Conservation (phyloP, 1,140 invertebrate genomes). For the Drosophila seguyi region DNA sequence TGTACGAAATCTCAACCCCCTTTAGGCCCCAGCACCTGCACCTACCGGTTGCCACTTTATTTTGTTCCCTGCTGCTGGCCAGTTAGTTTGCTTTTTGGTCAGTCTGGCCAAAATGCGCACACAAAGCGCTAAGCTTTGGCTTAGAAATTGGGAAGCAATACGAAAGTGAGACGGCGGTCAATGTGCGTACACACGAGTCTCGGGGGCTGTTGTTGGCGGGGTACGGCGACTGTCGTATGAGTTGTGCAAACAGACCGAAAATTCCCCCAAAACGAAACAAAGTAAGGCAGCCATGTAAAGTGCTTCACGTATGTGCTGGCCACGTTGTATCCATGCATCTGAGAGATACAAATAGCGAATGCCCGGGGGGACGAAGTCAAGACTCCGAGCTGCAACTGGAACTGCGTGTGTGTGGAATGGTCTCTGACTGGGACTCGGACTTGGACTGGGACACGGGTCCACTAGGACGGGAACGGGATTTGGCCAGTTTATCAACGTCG, state of each 20-base stretch:
- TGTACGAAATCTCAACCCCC: slow-evolving; percentile 39
- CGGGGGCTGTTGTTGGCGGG: slow-evolving; percentile 13
- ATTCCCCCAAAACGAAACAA: slow-evolving; percentile 37
- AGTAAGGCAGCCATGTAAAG: slow-evolving; percentile 47
- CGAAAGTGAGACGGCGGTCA: slow-evolving; percentile 50
- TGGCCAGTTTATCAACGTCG: slow-evolving; percentile 57
- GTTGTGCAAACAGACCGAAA: slow-evolving; percentile 75
- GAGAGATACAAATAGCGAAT: slow-evolving; percentile 66
- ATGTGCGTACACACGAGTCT: slow-evolving; percentile 17
- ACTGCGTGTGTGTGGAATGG: slow-evolving; percentile 23
- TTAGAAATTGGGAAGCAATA: slow-evolving; percentile 66
- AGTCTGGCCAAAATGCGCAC: slow-evolving; percentile 69
- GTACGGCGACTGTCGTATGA: slow-evolving; percentile 51
- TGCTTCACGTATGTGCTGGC: slow-evolving; percentile 31
- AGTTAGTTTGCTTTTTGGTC: slow-evolving; percentile 55
- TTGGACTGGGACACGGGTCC: slow-evolving; percentile 12
- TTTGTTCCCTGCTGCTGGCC: slow-evolving; percentile 6
- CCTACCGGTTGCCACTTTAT: slow-evolving; percentile 13
- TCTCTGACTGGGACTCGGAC: neutral
- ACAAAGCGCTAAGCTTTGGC: slow-evolving; percentile 60
- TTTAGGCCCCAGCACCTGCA: neutral
- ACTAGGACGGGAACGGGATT: slow-evolving; percentile 31
- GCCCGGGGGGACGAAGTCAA: slow-evolving; percentile 30
- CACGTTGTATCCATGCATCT: slow-evolving; percentile 39
- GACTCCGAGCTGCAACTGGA: slow-evolving; percentile 38